phyloP scores from a whole-genome alignment of 2,113 vertebrate genomes.

The Takifugu flavidus region DNA sequence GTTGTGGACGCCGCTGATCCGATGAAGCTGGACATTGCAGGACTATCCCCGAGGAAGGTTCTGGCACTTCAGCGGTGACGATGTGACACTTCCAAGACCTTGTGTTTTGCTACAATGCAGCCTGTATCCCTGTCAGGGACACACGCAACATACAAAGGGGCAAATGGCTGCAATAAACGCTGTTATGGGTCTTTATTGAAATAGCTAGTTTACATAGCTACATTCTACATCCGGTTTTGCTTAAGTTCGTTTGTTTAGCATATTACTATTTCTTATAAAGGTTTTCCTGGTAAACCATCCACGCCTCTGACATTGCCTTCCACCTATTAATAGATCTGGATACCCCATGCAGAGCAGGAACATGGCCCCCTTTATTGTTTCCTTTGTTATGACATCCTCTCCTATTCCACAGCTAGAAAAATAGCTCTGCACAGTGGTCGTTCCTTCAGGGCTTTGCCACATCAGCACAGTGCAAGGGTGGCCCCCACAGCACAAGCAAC shows the following conservation, averaged over 20 bases:
- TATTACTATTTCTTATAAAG: background rate
- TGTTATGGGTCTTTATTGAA: background rate
- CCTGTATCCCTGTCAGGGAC: slow-evolving; percentile 34
- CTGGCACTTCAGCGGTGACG: slow-evolving; percentile 47
- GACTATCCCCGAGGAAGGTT: slow-evolving; percentile 55
- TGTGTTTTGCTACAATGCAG: slow-evolving; percentile 30
- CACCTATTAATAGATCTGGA: slow-evolving; percentile 57
- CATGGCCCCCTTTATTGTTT: slow-evolving; percentile 71
- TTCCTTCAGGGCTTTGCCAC: slow-evolving; percentile 66
- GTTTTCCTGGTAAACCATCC: slow-evolving; percentile 23
- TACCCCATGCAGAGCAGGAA: slow-evolving; percentile 63
- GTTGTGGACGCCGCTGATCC: slow-evolving; percentile 60
- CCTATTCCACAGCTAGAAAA: slow-evolving; percentile 63
- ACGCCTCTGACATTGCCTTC: slow-evolving; percentile 33
- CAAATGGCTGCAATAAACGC: background rate
- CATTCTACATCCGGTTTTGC: slow-evolving; percentile 2
- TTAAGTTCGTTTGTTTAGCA: slow-evolving; percentile 14
- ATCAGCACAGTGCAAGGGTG: slow-evolving; percentile 48
- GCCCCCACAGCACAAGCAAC: slow-evolving; percentile 62
- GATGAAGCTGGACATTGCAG: slow-evolving; percentile 71
- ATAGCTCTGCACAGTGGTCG: slow-evolving; percentile 54
- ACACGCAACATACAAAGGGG: slow-evolving; percentile 21
- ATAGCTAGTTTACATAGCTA: background rate
- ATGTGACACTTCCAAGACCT: slow-evolving; percentile 52
- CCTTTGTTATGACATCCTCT: slow-evolving; percentile 72